Evolutionary conservation across 1,140 invertebrate species (phyloP).

Genomic region (Frieseomelitta varia): DNA sequence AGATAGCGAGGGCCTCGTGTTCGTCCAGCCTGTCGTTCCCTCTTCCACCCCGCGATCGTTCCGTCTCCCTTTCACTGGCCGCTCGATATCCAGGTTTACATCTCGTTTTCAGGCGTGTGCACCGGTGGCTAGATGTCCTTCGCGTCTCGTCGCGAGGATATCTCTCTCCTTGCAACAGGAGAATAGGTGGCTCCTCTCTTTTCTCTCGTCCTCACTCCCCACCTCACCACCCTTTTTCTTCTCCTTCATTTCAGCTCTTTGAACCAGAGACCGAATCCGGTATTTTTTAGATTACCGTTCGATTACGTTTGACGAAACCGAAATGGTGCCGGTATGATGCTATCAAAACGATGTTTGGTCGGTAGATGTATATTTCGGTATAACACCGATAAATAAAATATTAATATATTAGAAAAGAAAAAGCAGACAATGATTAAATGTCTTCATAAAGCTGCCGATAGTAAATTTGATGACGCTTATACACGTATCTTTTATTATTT

Average conservation of each 20-base stretch:
- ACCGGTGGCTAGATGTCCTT: conserved; percentile 12
- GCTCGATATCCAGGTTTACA: conserved; percentile 36
- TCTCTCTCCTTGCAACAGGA: neutral
- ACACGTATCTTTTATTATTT: too few relatives aligned
- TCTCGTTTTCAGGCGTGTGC: conserved; percentile 33
- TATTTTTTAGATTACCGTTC: too few relatives aligned
- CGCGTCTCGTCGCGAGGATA: conserved; percentile 15
- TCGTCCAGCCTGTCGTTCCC: conserved; percentile 8
- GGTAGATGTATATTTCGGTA: too few relatives aligned
- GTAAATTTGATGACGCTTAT: too few relatives aligned
- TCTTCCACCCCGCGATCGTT: neutral
- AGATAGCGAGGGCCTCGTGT: conserved; percentile 50
- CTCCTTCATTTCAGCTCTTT: neutral
- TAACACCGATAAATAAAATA: too few relatives aligned
- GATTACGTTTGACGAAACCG: too few relatives aligned
- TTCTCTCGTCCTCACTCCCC: neutral
- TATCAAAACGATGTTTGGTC: too few relatives aligned
- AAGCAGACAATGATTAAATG: too few relatives aligned
- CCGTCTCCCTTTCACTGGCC: conserved; percentile 10
- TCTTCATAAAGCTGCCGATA: too few relatives aligned
- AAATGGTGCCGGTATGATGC: too few relatives aligned
- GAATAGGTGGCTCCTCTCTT: neutral
- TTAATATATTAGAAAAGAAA: too few relatives aligned
- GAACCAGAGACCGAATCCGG: too few relatives aligned
- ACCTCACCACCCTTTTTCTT: neutral